phyloP scores from a whole-genome alignment of 2,888 invertebrate genomes.

The Sphaerophoria taeniata region DNA sequence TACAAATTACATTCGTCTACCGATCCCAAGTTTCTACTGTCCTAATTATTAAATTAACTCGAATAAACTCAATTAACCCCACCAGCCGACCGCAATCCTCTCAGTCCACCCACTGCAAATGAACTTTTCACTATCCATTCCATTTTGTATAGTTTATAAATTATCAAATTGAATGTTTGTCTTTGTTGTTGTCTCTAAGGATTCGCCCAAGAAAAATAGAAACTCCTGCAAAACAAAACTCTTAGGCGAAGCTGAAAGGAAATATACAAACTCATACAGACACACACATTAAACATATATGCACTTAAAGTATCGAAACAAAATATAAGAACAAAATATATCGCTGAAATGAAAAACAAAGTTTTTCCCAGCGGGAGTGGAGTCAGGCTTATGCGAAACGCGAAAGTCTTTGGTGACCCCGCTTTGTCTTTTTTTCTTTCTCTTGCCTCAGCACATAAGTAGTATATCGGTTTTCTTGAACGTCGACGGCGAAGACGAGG shows the following conservation, averaged over 20 bases:
- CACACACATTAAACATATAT: neutral
- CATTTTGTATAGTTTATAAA: neutral
- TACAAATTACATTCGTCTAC: slow-evolving; percentile 33
- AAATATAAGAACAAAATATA: slow-evolving; percentile 16
- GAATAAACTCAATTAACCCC: slow-evolving; percentile 61
- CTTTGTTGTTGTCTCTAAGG: slow-evolving; percentile 54
- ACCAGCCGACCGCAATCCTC: neutral
- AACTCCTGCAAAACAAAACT: slow-evolving; percentile 44
- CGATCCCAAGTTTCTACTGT: slow-evolving; percentile 38
- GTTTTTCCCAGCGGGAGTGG: slow-evolving; percentile 60
- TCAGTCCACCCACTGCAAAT: neutral
- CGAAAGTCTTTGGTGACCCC: no score
- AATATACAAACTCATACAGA: slow-evolving; percentile 2
- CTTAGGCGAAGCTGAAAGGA: slow-evolving; percentile 31
- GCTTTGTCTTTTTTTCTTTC: no score
- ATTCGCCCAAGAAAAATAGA: slow-evolving; percentile 29
- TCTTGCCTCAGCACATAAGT: no score
- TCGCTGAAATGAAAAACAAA: slow-evolving; percentile 68
- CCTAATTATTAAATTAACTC: slow-evolving; percentile 72
- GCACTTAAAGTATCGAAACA: no score
- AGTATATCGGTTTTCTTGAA: slow-evolving; percentile 48
- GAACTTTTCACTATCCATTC: neutral
- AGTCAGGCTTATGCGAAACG: slow-evolving; percentile 30
- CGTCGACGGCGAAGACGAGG: no score
- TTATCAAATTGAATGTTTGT: slow-evolving; percentile 35